phyloP scores from a whole-genome alignment of 1,140 invertebrate genomes.

The Drosophila santomea region DNA sequence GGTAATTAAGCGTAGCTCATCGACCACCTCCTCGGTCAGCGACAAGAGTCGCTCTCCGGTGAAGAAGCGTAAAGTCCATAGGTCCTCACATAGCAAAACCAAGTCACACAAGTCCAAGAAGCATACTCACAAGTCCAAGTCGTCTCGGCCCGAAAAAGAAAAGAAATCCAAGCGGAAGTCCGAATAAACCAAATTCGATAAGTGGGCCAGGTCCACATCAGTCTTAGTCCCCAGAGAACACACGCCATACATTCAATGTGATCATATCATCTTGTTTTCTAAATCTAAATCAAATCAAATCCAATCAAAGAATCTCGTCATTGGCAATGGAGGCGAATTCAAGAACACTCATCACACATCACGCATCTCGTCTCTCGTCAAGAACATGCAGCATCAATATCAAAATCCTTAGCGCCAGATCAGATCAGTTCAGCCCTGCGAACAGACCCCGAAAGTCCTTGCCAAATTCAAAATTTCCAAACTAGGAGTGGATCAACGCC shows the following conservation, averaged over 20 bases:
- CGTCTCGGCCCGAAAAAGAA: constrained; percentile 47
- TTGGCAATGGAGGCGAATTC: constrained; percentile 18
- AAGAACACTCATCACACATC: neutral
- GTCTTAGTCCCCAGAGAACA: neutral
- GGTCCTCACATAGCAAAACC: constrained; percentile 52
- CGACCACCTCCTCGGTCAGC: constrained; percentile 52
- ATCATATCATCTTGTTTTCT: neutral
- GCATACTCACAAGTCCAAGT: constrained; percentile 66
- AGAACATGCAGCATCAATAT: constrained; percentile 16
- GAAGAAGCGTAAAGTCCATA: constrained; percentile 63
- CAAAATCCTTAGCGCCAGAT: constrained; percentile 21
- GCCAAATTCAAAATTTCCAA: constrained; percentile 24
- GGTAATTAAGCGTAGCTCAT: constrained; percentile 73
- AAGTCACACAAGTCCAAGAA: constrained; percentile 72
- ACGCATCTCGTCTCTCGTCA: neutral
- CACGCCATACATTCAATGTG: neutral
- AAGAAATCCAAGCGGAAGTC: constrained; percentile 51
- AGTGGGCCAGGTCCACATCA: constrained; percentile 4
- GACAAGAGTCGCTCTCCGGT: constrained; percentile 50
- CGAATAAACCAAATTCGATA: constrained; percentile 22
- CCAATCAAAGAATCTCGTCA: constrained; percentile 20
- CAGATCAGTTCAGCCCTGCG: constrained; percentile 50
- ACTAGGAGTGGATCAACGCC: neutral
- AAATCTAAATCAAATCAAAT: constrained; percentile 1
- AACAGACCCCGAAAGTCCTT: neutral